A percentile compares a stretch with the other conserved stretches of the same genome.
Conservation (phyloP, 2,888 invertebrate species). For the Acleris holmiana region DNA sequence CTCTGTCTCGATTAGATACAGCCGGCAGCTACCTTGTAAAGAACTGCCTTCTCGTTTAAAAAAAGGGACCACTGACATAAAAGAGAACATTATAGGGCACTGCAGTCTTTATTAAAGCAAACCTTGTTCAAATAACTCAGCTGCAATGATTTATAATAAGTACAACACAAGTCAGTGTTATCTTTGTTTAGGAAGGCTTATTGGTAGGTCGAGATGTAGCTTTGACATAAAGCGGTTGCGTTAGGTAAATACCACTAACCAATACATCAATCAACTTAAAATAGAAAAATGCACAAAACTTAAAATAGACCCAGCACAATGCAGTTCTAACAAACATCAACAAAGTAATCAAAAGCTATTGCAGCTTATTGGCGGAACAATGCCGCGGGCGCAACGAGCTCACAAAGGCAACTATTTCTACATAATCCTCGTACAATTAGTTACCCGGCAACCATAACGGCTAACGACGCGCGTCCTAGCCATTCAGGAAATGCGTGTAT, state of each 20-base stretch:
- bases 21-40: conserved; percentile 35
- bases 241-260: too few relatives aligned
- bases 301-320: conserved; percentile 44
- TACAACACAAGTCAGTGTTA: too few relatives aligned
- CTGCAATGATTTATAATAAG: too few relatives aligned
- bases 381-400: conserved; percentile 50
- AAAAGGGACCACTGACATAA: conserved; percentile 13
- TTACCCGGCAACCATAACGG: conserved; percentile 24
- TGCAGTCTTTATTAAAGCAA: too few relatives aligned
- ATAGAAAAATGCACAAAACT: neutral
- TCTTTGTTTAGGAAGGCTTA: too few relatives aligned
- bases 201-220: too few relatives aligned
- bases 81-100: neutral
- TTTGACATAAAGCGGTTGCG: too few relatives aligned
- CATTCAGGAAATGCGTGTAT: conserved; percentile 46
- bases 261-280: too few relatives aligned
- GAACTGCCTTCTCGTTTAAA: conserved; percentile 11
- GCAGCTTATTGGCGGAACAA: conserved; percentile 65
- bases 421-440: conserved; percentile 17
- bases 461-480: too few relatives aligned
- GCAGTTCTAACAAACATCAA: conserved; percentile 64
- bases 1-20: conserved; percentile 53
- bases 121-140: too few relatives aligned
- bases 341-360: conserved; percentile 68
- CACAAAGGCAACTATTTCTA: conserved; percentile 44